Conservation (phyloP, 2,113 vertebrate genomes). For the Psammodynastes pulverulentus region DNA sequence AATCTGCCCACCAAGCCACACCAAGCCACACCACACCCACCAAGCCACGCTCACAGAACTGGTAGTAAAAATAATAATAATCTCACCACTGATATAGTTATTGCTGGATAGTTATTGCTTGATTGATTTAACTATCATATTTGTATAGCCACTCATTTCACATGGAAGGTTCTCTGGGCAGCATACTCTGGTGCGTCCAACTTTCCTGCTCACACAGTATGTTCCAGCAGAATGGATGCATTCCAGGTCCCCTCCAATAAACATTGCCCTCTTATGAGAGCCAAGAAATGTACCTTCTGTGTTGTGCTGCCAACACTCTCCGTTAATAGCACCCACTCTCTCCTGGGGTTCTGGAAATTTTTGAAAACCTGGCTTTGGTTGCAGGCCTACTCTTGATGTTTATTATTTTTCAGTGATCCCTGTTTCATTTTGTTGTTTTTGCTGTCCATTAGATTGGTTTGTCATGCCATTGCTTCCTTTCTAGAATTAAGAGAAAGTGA, state of each 20-base stretch:
- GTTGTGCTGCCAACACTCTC: neutral
- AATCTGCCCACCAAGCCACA: too few species aligned
- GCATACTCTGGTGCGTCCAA: neutral
- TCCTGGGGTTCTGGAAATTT: neutral
- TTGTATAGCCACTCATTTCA: neutral
- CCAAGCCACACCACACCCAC: too few species aligned
- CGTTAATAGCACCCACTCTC: neutral
- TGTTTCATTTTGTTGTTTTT: neutral
- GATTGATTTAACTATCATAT: neutral
- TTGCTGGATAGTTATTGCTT: neutral
- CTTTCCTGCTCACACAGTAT: neutral
- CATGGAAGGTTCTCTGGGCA: neutral
- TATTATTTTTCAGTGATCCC: neutral
- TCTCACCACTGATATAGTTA: too few species aligned
- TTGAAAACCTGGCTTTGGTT: neutral
- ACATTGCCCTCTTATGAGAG: neutral
- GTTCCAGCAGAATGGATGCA: neutral
- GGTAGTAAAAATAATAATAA: too few species aligned
- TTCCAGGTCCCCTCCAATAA: neutral
- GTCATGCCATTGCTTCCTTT: neutral
- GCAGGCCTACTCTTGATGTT: neutral
- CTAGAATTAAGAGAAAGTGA: neutral
- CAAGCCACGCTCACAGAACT: too few species aligned
- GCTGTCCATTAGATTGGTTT: neutral
- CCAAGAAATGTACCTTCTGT: neutral